Percentiles rank a stretch among this genome's conserved stretches.
Conservation (phyloP, 2,888 invertebrate genomes). For the Tricholauxania praeusta region DNA sequence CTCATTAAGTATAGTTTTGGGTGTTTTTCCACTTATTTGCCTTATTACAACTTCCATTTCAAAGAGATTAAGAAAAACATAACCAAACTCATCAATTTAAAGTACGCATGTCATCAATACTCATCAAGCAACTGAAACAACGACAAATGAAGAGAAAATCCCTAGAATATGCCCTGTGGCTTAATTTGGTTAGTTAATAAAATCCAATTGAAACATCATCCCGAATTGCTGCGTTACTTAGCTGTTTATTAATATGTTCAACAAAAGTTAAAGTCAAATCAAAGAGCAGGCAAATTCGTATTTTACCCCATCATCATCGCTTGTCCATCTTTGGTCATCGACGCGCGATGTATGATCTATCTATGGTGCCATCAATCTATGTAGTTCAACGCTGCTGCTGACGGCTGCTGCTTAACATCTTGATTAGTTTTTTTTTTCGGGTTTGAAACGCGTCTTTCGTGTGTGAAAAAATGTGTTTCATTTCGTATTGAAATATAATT, state of each 20-base stretch:
- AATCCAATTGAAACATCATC: slow-evolving; percentile 26
- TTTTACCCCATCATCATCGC: not conserved
- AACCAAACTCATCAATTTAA: slow-evolving; percentile 19
- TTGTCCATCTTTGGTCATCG: slow-evolving; percentile 13
- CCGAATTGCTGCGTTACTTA: no score
- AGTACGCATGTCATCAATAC: slow-evolving; percentile 21
- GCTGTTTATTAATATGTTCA: slow-evolving; percentile 4
- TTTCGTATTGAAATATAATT: not conserved
- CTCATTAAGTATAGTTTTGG: not conserved
- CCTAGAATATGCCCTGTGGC: slow-evolving; percentile 15
- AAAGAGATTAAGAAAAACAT: not conserved
- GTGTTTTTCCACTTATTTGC: slow-evolving; percentile 4
- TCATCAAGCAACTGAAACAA: slow-evolving; percentile 16
- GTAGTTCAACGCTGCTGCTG: slow-evolving; percentile 15
- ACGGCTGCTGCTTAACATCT: slow-evolving; percentile 18
- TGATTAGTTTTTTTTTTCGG: slow-evolving; percentile 26
- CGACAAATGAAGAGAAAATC: not conserved
- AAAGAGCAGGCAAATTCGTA: not conserved
- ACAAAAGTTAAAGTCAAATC: not conserved
- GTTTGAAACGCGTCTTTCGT: not conserved
- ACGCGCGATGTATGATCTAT: not conserved
- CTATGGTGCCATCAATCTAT: slow-evolving; percentile 21
- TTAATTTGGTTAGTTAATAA: slow-evolving; percentile 1
- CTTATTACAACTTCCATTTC: not conserved
- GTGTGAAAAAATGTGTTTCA: slow-evolving; percentile 1